phyloP scores from a whole-genome alignment of 2,888 invertebrate genomes.

The Platypus cylindrus region DNA sequence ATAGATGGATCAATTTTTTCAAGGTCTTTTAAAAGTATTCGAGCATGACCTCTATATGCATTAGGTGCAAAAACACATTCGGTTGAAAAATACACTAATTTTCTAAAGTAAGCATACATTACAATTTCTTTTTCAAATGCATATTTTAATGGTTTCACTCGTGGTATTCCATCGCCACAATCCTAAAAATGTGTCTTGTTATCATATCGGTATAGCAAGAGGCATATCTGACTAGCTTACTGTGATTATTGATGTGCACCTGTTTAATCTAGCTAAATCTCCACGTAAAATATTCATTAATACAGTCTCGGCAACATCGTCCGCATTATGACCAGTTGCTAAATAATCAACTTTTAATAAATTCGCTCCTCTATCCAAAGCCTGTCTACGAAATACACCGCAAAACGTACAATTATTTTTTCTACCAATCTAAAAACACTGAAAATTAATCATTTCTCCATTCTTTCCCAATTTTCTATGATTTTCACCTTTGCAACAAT shows the following conservation, averaged over 20 bases:
- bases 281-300: slow-evolving; percentile 95
- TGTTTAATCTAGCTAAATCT: slow-evolving; percentile 82
- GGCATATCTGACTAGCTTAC: slow-evolving; percentile 40
- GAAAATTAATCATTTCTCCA: slow-evolving; percentile 1
- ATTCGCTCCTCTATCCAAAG: slow-evolving; percentile 88
- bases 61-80: slow-evolving; percentile 98
- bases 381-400: slow-evolving; percentile 91
- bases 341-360: slow-evolving; percentile 81
- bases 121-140: slow-evolving; percentile 99
- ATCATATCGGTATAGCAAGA: slow-evolving; percentile 1
- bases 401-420: slow-evolving; percentile 97
- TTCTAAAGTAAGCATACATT: slow-evolving; percentile 96
- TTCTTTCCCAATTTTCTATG: not conserved
- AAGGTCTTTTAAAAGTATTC: slow-evolving; percentile 84
- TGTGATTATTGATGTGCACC: slow-evolving; percentile 85
- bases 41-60: slow-evolving; percentile 87
- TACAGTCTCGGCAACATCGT: slow-evolving; percentile 97
- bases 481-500: slow-evolving; percentile 72
- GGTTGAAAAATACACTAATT: slow-evolving; percentile 93
- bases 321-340: slow-evolving; percentile 94
- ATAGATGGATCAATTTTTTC: slow-evolving; percentile 85
- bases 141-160: slow-evolving; percentile 94
- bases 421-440: slow-evolving; percentile 47
- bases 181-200: slow-evolving; percentile 36
- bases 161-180: slow-evolving; percentile 69